Evolutionary conservation across 2,797 vertebrate genomes (phyloP), one percentile per base, ranked within the genome.

Genomic region (Silurus lanzhouensis): DNA sequence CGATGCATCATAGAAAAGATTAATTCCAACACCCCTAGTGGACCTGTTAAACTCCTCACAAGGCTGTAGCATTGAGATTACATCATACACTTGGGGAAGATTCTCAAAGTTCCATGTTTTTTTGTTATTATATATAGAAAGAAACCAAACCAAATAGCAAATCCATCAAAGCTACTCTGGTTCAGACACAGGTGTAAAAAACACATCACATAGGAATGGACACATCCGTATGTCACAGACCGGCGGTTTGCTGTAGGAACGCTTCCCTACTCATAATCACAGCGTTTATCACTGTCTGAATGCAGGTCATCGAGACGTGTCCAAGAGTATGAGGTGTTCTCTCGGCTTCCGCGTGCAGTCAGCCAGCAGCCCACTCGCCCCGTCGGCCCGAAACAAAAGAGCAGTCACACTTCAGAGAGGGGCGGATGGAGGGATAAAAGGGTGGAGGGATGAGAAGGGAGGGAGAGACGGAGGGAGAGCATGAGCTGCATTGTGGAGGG

Each of bases 401-500:
- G 91, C 92, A 94, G 94, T 95, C 94, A 95, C 60, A 70, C 82
- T 84, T 81, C 58, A 93, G 92, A 92, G 93, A 92, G 91, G 44
- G 91, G 90, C 87, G 91, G 68, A 60, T 31, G 66, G 75, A 84
- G 58, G 67, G 67, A 76, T 72, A 14, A 68, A 83, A 70, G 66
- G 67, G 79, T 83, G 76, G 74, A 79, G 60, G 63, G 48, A 17
- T 4, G 63, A 70, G 78, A 84, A 68, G 38, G 70, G 55, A 81
- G 48, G 63, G 63, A 76, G 76, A 82, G 88, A 91, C 92, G 92
- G 89, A 93, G 93, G 94, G 93, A 93, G 91, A 91, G 94, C 89
- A 93, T 92, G 92, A 92, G 91, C 81, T 90, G 92, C 92, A 93
- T 92, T 92, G 93, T 94, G 93, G 91, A 93, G 90, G 90, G 88